Percentiles rank a stretch among this genome's conserved stretches.
These are phyloP conservation scores for Micromussa lordhowensis DNA, from an alignment of 92 coral and sea anemone genomes.

Conservation along the genomic window DNA sequence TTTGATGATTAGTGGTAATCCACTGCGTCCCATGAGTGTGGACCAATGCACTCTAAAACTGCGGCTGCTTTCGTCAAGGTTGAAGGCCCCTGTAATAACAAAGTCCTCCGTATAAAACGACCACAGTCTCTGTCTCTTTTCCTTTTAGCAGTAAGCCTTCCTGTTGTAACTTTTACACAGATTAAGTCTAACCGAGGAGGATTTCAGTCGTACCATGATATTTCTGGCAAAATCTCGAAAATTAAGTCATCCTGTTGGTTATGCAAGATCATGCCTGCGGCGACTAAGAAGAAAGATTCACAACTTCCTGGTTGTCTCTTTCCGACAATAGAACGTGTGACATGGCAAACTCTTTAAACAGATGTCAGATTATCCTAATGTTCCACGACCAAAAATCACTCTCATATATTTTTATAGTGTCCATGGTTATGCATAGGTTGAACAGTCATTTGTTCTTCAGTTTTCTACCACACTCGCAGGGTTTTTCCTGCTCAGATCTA, in stretches of 20 bases:
- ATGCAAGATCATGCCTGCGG: neutral
- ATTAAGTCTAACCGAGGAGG: neutral
- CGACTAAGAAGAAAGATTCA: neutral
- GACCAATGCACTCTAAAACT: neutral
- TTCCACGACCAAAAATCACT: neutral
- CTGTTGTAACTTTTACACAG: neutral
- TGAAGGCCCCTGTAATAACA: neutral
- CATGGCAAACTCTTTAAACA: neutral
- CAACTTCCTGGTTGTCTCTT: slow-evolving; percentile 8
- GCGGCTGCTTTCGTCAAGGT: neutral
- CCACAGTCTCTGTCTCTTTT: neutral
- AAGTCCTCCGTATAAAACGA: neutral
- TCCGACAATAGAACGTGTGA: neutral
- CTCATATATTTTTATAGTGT: neutral
- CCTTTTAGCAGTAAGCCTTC: neutral
- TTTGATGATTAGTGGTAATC: neutral
- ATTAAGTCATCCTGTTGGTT: slow-evolving; percentile 3
- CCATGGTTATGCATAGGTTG: too few species aligned
- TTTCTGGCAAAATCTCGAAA: neutral
- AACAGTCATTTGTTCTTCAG: too few species aligned
- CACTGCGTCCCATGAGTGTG: neutral
- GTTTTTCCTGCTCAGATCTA: neutral
- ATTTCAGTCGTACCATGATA: neutral
- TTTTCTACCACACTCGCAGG: too few species aligned
- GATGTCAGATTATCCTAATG: neutral